phyloP scores from a whole-genome alignment of 2,113 vertebrate species.

The Cepphus grylle region DNA sequence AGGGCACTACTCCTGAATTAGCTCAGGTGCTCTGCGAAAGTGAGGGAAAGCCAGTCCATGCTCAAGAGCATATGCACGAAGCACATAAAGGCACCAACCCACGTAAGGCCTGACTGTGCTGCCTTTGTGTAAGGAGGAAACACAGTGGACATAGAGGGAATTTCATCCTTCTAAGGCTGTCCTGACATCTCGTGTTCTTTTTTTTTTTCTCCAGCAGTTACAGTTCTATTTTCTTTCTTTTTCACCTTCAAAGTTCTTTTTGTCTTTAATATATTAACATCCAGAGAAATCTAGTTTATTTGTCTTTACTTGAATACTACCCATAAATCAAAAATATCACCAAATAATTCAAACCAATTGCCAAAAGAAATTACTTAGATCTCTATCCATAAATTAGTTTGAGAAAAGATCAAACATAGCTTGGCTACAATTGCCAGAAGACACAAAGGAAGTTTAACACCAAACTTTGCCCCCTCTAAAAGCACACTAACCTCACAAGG shows the following conservation, averaged over 20 bases:
- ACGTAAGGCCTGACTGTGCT: neutral
- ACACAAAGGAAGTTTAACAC: neutral
- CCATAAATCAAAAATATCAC: neutral
- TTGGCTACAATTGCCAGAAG: neutral
- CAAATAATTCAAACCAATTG: neutral
- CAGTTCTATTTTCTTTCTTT: neutral
- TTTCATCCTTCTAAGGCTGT: neutral
- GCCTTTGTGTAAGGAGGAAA: neutral
- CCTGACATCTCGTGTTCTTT: neutral
- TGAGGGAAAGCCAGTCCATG: neutral
- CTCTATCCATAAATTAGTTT: neutral
- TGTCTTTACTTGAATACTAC: neutral
- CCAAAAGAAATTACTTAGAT: neutral
- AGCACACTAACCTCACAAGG: neutral
- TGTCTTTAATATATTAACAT: neutral
- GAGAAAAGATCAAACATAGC: neutral
- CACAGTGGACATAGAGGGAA: neutral
- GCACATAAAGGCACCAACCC: neutral
- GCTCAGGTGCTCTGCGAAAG: neutral
- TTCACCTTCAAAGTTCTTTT: neutral
- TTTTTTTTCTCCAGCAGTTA: neutral
- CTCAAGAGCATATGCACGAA: neutral
- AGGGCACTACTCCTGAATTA: neutral
- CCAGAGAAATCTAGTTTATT: neutral
- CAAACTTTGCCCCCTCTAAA: neutral